phyloP scores from a whole-genome alignment of 2,113 vertebrate species.

The Balaenoptera acutorostrata region DNA sequence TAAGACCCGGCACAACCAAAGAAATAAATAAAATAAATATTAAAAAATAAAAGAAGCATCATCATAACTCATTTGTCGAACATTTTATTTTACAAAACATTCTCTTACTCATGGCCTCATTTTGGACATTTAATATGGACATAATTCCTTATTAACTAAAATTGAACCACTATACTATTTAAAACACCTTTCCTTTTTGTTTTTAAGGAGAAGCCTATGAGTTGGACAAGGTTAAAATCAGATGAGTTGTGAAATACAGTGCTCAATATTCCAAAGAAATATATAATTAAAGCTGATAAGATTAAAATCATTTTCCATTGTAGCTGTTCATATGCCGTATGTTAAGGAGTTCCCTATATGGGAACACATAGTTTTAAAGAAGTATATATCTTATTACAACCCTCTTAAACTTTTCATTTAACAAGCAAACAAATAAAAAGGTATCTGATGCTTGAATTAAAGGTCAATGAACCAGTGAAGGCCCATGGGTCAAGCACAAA shows the following conservation, averaged over 20 bases:
- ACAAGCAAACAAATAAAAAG: constrained; percentile 52
- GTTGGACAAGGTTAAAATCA: not conserved
- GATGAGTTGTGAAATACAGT: constrained; percentile 5
- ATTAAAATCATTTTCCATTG: constrained; percentile 59
- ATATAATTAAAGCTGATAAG: constrained; percentile 43
- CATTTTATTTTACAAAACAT: not conserved
- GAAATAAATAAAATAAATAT: too few species aligned
- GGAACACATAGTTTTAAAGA: constrained; percentile 17
- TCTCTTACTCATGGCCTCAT: not conserved
- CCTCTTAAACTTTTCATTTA: constrained; percentile 47
- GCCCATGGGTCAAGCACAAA: constrained; percentile 34
- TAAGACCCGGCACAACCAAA: too few species aligned
- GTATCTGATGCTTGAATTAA: constrained; percentile 29
- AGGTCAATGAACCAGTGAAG: constrained; percentile 32
- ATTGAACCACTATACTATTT: not conserved
- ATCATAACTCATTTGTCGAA: not conserved
- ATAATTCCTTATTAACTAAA: not conserved
- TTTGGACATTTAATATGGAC: not conserved
- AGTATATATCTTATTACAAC: constrained; percentile 2
- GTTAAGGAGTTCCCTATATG: constrained; percentile 26
- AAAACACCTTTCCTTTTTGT: not conserved
- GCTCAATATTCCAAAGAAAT: constrained; percentile 43
- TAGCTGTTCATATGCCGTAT: constrained; percentile 34
- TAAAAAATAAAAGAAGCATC: not conserved
- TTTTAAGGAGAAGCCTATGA: not conserved